These are phyloP conservation scores for Micrasema longulum DNA, from an alignment of 1,140 invertebrate genomes.

Conservation along the genomic window DNA sequence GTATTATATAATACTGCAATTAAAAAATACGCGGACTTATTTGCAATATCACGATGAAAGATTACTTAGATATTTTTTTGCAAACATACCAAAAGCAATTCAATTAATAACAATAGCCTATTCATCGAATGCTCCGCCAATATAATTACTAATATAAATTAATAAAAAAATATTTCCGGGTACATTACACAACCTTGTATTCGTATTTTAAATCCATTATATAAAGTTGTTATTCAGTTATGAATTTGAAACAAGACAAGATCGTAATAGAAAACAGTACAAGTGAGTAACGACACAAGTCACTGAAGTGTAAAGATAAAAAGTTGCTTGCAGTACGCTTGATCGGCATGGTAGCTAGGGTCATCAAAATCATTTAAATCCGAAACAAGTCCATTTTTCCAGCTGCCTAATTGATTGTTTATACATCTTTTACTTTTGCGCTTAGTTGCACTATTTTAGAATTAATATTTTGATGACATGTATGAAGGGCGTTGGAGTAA, in stretches of 20 bases:
- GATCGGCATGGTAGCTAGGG: slow-evolving; percentile 8
- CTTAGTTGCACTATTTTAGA: neutral
- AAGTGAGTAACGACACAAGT: slow-evolving; percentile 45
- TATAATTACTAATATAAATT: too few species aligned
- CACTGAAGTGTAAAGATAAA: slow-evolving; percentile 54
- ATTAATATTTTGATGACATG: neutral
- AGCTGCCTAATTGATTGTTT: neutral
- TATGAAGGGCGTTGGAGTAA: neutral
- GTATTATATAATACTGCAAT: too few species aligned
- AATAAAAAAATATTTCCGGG: too few species aligned
- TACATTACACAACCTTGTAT: too few species aligned
- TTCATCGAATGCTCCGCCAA: too few species aligned
- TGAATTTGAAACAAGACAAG: slow-evolving; percentile 18
- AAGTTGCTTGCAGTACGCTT: slow-evolving; percentile 45
- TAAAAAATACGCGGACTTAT: too few species aligned
- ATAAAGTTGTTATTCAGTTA: slow-evolving; percentile 9
- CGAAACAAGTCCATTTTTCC: neutral
- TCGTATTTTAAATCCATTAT: slow-evolving; percentile 8
- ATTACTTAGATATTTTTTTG: too few species aligned
- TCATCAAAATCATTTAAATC: neutral
- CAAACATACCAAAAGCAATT: too few species aligned
- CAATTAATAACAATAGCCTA: too few species aligned
- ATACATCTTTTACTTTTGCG: neutral
- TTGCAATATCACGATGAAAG: too few species aligned
- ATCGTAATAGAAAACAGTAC: slow-evolving; percentile 22